Evolutionary conservation across 92 coral and sea anemone species (phyloP), one percentile per base, ranked within the genome.

Genomic region (Chrysogorgia sp.): DNA sequence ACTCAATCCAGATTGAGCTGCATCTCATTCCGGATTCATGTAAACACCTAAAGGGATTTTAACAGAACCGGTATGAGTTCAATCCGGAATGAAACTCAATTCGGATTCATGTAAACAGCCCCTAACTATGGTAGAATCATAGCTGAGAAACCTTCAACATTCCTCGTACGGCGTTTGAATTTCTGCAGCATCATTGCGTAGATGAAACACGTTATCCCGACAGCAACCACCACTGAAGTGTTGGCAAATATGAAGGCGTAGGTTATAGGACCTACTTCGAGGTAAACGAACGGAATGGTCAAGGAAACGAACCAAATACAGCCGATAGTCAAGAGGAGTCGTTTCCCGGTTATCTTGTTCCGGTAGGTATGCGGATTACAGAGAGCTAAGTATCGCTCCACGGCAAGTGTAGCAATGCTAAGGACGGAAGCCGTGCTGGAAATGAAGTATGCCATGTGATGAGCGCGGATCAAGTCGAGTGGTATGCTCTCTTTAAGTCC

Each of bases 221-320:
- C 48, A 21, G 93, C 87, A 34, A 85, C 53, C 23, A 64, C 75
- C 6, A 92, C 81, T 40, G 94, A 87, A 28, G 97, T 89, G 79
- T 92, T 92, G 20, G 94, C 93, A 65, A 92, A 92, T 25, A 92
- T 87, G 63, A 92, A 88, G 21, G 92, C 70, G 52, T 86, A 92
- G 20, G 57, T 66, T 20, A 90, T 63, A 75, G 77, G 87, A 14
- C 94, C 97, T 22, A 92, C 90, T 37, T 71, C 53, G 35, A 92
- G 75, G 79, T 92, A 92, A 22, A 87, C 58, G 45, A 84, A 84
- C 21, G 97, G 92, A 40, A 92, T 40, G 14, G 75, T 63, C 13
- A 69, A 37, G 34, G 97, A 75, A 30, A 85, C 40, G 25, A 81
- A 47, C 97, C 97, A 92, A 24, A 89, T 90, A 23, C 14, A 10